A percentile compares a stretch with the other conserved stretches of the same genome.
Evolutionary conservation across 2,797 vertebrate genomes (phyloP).

Genomic region (Kryptopterus vitreolus): DNA sequence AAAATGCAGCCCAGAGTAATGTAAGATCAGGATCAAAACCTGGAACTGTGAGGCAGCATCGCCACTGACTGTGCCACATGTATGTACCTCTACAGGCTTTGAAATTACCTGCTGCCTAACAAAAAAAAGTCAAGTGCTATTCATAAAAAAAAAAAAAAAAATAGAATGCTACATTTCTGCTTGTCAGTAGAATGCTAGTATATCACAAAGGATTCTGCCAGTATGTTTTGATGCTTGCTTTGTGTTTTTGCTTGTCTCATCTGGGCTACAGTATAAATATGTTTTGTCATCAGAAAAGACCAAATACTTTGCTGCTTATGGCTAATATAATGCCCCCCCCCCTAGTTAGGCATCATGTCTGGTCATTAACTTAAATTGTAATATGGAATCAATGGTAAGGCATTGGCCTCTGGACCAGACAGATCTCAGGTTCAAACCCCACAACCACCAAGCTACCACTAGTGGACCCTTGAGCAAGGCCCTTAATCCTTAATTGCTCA

Average conservation of each 20-base stretch:
- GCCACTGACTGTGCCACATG: background rate
- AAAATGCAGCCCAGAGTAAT: background rate
- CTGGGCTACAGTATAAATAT: constrained; percentile 24
- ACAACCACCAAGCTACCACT: too few species aligned
- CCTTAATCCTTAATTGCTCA: too few species aligned
- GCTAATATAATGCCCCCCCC: constrained; percentile 34
- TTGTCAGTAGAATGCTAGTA: constrained; percentile 8
- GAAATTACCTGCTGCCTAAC: constrained; percentile 35
- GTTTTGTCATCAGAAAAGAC: constrained; percentile 25
- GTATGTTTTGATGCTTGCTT: constrained; percentile 40
- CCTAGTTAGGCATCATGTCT: constrained; percentile 13
- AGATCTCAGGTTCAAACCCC: too few species aligned
- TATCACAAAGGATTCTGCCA: constrained; percentile 15
- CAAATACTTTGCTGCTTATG: constrained; percentile 35
- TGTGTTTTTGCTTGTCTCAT: background rate
- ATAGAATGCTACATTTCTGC: constrained; percentile 8
- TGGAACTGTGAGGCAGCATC: background rate
- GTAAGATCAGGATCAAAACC: background rate
- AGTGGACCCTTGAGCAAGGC: too few species aligned
- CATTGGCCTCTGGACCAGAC: too few species aligned
- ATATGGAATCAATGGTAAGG: too few species aligned
- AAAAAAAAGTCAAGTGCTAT: constrained; percentile 43
- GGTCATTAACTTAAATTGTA: constrained; percentile 33
- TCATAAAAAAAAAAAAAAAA: constrained; percentile 19
- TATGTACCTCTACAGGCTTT: background rate